Conservation (phyloP, 2,888 invertebrate genomes). For the Bedellia somnulentella region DNA sequence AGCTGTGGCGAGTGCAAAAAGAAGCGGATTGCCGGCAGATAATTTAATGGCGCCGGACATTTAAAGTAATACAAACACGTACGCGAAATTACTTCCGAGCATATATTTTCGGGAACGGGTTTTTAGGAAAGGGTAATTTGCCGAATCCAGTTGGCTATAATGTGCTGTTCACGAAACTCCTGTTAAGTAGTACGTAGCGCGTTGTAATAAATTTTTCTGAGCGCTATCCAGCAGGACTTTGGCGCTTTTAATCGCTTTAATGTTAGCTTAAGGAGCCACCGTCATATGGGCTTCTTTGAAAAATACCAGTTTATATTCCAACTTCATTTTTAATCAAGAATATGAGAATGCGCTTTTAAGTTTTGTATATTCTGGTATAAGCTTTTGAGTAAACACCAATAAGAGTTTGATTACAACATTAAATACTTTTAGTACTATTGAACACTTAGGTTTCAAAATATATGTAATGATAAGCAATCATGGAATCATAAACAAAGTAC, state of each 20-base stretch:
- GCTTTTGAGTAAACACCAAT: too few species aligned
- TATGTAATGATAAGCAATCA: too few species aligned
- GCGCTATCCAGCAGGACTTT: slow-evolving; percentile 8
- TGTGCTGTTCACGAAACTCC: slow-evolving; percentile 15
- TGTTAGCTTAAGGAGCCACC: slow-evolving; percentile 8
- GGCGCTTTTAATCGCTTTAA: slow-evolving; percentile 10
- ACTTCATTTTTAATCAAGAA: too few species aligned
- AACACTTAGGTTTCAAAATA: too few species aligned
- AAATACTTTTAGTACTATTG: too few species aligned
- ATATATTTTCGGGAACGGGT: slow-evolving; percentile 29
- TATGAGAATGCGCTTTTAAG: too few species aligned
- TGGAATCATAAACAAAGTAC: too few species aligned
- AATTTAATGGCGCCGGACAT: slow-evolving; percentile 30
- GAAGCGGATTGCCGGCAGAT: slow-evolving; percentile 26
- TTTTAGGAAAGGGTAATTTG: slow-evolving; percentile 34
- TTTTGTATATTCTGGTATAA: too few species aligned
- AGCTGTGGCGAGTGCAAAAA: slow-evolving; percentile 26
- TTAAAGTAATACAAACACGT: slow-evolving; percentile 41
- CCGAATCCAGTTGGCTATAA: slow-evolving; percentile 26
- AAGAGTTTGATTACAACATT: too few species aligned
- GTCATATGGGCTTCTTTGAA: slow-evolving; percentile 7
- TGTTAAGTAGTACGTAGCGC: slow-evolving; percentile 9
- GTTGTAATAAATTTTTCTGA: slow-evolving; percentile 9
- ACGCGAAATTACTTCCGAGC: slow-evolving; percentile 30
- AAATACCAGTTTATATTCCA: too few species aligned